Percentiles rank a stretch among this genome's conserved stretches.
Evolutionary conservation across 2,888 invertebrate species (phyloP).

Genomic region (Smittia aterrima): DNA sequence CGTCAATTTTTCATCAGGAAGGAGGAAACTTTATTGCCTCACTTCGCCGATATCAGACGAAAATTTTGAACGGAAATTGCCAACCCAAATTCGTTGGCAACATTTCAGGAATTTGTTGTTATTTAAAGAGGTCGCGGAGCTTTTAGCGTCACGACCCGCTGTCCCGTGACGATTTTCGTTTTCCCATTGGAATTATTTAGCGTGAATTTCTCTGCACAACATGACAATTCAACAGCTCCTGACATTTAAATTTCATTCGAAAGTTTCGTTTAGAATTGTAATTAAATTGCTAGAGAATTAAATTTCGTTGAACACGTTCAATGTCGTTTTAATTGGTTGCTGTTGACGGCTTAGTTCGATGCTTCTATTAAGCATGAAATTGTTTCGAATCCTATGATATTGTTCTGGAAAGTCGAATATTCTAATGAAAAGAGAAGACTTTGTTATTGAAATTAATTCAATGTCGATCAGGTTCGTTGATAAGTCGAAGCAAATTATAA

Average conservation of each 20-base stretch:
- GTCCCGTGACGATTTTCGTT: background rate
- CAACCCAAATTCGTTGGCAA: background rate
- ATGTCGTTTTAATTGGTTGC: background rate
- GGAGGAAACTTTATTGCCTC: background rate
- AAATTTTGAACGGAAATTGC: background rate
- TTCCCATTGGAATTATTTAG: background rate
- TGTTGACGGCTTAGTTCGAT: background rate
- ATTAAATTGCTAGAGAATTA: background rate
- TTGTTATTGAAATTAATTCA: too few species aligned
- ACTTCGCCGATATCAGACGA: background rate
- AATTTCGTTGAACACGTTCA: background rate
- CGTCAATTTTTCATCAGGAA: background rate
- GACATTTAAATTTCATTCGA: background rate
- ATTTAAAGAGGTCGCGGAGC: background rate
- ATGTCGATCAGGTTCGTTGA: too few species aligned
- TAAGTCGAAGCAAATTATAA: too few species aligned
- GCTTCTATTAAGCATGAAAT: too few species aligned
- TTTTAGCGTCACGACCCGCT: background rate
- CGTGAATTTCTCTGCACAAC: background rate
- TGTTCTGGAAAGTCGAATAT: too few species aligned
- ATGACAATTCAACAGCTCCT: slow-evolving; percentile 1
- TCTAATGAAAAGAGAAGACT: too few species aligned
- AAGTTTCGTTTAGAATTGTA: background rate
- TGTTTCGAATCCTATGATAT: too few species aligned
- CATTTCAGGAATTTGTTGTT: background rate